phyloP scores from a whole-genome alignment of 2,113 vertebrate species.

The Zonotrichia leucophrys region DNA sequence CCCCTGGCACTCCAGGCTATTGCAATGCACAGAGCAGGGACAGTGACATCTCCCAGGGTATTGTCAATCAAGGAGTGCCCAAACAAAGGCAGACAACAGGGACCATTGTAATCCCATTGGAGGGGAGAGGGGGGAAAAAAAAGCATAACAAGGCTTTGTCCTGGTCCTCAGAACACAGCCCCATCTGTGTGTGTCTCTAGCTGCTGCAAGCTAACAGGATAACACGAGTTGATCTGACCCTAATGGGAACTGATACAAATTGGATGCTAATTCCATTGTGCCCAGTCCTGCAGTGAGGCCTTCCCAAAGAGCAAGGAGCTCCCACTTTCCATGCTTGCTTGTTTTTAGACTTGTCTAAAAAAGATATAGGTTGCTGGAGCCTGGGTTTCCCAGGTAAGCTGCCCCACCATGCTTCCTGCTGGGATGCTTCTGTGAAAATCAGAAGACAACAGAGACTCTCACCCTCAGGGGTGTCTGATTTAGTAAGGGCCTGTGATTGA shows the following conservation, averaged over 20 bases:
- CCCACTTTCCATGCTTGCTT: slow-evolving; percentile 54
- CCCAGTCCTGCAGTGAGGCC: slow-evolving; percentile 40
- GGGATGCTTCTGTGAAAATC: slow-evolving; percentile 68
- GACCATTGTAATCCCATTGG: slow-evolving; percentile 74
- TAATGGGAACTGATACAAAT: slow-evolving; percentile 73
- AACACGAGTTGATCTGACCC: slow-evolving; percentile 58
- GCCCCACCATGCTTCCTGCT: slow-evolving; percentile 65
- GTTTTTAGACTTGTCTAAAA: slow-evolving; percentile 52
- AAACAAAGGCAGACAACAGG: slow-evolving; percentile 69
- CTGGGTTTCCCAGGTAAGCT: slow-evolving; percentile 67
- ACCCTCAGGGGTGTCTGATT: slow-evolving; percentile 70
- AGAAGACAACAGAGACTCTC: slow-evolving; percentile 48
- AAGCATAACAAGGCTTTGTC: slow-evolving; percentile 76
- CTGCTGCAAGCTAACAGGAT: slow-evolving; percentile 70
- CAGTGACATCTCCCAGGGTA: slow-evolving; percentile 77
- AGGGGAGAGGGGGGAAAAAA: neutral
- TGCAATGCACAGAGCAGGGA: slow-evolving; percentile 68
- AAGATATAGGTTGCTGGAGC: neutral
- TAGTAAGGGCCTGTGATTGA: slow-evolving; percentile 72
- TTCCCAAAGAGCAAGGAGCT: neutral
- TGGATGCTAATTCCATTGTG: slow-evolving; percentile 74
- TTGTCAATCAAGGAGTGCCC: slow-evolving; percentile 81
- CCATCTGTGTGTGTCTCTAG: slow-evolving; percentile 67
- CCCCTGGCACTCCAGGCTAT: slow-evolving; percentile 38
- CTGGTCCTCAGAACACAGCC: slow-evolving; percentile 60